These are phyloP conservation scores for Parnassius orleans DNA, from an alignment of 2,888 invertebrate species.

Conservation along the genomic window DNA sequence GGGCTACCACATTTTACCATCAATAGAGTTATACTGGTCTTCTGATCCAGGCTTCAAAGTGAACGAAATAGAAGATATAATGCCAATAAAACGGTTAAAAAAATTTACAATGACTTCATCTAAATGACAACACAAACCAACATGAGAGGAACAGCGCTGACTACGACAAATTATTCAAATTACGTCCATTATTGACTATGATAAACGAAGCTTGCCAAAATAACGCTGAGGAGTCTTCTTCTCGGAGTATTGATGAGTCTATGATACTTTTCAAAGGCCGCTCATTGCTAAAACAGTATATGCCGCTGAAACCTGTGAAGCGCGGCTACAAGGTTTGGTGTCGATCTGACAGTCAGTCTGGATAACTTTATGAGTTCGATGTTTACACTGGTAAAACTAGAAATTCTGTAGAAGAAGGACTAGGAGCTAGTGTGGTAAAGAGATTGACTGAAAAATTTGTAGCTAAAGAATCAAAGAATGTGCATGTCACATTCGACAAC, in stretches of 20 bases:
- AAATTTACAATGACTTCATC: conserved; percentile 32
- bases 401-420: conserved; percentile 32
- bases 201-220: conserved; percentile 29
- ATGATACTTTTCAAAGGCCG: conserved; percentile 36
- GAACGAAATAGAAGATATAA: conserved; percentile 26
- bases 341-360: conserved; percentile 28
- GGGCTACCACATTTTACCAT: conserved; percentile 30
- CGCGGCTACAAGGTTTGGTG: conserved; percentile 39
- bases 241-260: conserved; percentile 33
- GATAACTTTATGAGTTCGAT: too few relatives aligned
- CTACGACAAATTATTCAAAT: conserved; percentile 33
- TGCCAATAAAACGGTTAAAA: conserved; percentile 31
- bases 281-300: conserved; percentile 20
- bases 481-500: too few relatives aligned
- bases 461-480: too few relatives aligned
- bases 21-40: conserved; percentile 33
- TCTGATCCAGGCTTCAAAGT: conserved; percentile 31
- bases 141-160: conserved; percentile 15
- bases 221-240: conserved; percentile 29
- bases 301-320: conserved; percentile 38
- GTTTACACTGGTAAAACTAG: conserved; percentile 34
- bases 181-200: conserved; percentile 27
- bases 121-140: too few relatives aligned
- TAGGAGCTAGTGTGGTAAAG: conserved; percentile 36
- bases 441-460: conserved; percentile 26